A percentile compares a stretch with the other conserved stretches of the same genome.
phyloP scores from a whole-genome alignment of 2,113 vertebrate genomes.

The Rallus limicola region DNA sequence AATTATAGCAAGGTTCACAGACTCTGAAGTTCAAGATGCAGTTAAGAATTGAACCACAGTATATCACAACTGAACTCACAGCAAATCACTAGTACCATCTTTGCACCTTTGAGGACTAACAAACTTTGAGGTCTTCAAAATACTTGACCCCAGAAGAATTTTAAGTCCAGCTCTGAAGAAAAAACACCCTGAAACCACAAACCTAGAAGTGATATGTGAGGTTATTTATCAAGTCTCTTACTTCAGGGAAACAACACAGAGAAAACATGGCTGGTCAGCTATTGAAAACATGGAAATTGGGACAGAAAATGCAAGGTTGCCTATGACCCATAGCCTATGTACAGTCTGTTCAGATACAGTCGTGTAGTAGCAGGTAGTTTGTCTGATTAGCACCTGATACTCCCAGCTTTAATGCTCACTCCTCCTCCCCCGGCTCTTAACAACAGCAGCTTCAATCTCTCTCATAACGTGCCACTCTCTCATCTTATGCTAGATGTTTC shows the following conservation, averaged over 20 bases:
- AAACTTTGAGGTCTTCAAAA: not conserved
- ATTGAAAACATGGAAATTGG: not conserved
- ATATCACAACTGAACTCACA: not conserved
- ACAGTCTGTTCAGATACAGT: not conserved
- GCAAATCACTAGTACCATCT: not conserved
- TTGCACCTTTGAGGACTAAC: not conserved
- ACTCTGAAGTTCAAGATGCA: not conserved
- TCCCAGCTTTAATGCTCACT: not conserved
- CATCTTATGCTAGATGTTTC: not conserved
- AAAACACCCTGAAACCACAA: not conserved
- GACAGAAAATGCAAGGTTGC: not conserved
- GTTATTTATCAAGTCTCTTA: not conserved
- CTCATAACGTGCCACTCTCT: fast-evolving
- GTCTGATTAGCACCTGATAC: not conserved
- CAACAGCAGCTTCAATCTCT: not conserved
- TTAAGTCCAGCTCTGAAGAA: not conserved
- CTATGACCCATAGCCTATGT: too few relatives aligned
- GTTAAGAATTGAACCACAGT: not conserved
- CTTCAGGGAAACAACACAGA: not conserved
- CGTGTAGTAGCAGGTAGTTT: not conserved
- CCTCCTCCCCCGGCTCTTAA: not conserved
- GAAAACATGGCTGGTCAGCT: not conserved
- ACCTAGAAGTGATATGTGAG: not conserved
- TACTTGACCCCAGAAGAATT: not conserved
- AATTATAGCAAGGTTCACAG: not conserved